Conservation (phyloP, 2,888 invertebrate species). For the Portevinia maculata region DNA sequence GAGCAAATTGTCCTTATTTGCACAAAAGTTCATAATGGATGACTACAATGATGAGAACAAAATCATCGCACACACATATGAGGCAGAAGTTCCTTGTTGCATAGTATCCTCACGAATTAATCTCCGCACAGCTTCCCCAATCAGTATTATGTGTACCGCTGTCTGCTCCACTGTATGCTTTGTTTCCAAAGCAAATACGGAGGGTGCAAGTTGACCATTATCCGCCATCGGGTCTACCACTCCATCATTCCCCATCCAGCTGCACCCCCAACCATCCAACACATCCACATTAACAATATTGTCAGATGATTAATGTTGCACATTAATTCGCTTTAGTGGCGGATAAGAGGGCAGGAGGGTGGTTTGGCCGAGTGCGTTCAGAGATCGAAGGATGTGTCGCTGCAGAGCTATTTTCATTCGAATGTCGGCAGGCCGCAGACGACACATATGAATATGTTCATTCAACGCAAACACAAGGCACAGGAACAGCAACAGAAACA, state of each 20-base stretch:
- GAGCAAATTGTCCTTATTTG: conserved; percentile 34
- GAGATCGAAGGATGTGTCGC: conserved; percentile 58
- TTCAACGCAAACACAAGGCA: conserved; percentile 45
- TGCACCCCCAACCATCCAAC: conserved; percentile 9
- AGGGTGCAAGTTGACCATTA: conserved; percentile 68
- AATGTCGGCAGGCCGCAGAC: conserved; percentile 70
- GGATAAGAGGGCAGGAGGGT: neutral
- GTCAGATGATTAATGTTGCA: conserved; percentile 72
- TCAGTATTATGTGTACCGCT: neutral
- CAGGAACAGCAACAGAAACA: conserved; percentile 3
- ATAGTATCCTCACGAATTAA: conserved; percentile 25
- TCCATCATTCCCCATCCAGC: conserved; percentile 26
- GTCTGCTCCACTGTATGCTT: conserved; percentile 26
- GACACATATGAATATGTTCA: conserved; percentile 73
- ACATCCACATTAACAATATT: conserved; percentile 72
- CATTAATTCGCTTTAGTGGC: conserved; percentile 64
- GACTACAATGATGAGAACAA: conserved; percentile 60
- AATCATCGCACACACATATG: conserved; percentile 1
- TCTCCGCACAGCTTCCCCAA: conserved; percentile 16
- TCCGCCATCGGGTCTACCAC: conserved; percentile 51
- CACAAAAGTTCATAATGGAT: conserved; percentile 58
- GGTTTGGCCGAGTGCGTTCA: conserved; percentile 17
- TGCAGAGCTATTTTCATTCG: conserved; percentile 52
- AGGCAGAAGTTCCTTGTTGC: conserved; percentile 2
- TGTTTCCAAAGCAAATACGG: conserved; percentile 60